phyloP scores from a whole-genome alignment of 2,113 vertebrate species.

The Eudyptes chrysolophus region DNA sequence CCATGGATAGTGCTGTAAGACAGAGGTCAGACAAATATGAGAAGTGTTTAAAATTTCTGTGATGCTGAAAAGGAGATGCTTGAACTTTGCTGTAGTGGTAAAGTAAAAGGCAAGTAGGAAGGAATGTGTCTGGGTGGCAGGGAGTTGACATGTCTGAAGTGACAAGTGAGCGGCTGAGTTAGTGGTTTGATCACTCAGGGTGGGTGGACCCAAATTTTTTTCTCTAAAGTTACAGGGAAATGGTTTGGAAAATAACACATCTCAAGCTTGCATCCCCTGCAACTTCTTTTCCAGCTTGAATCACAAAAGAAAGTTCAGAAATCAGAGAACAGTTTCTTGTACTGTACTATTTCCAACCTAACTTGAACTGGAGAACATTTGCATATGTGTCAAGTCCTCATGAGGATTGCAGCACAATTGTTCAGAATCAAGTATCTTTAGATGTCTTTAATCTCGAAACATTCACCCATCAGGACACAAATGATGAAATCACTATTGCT shows the following conservation, averaged over 20 bases:
- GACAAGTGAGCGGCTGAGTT: background rate
- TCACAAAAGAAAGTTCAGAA: background rate
- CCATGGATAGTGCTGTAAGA: background rate
- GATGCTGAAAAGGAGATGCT: background rate
- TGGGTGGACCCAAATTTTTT: background rate
- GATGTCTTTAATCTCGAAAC: background rate
- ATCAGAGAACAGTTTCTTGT: background rate
- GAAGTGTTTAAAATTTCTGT: background rate
- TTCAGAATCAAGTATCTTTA: background rate
- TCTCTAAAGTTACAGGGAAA: background rate
- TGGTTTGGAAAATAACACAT: background rate
- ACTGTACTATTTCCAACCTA: background rate
- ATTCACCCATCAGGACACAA: background rate
- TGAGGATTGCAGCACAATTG: background rate
- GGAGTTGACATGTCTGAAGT: background rate
- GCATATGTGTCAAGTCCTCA: background rate
- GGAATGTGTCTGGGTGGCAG: background rate
- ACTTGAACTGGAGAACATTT: background rate
- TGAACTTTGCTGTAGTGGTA: background rate
- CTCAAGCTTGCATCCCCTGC: background rate
- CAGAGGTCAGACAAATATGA: background rate
- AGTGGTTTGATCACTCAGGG: background rate
- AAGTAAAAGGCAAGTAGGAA: background rate
- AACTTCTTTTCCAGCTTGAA: background rate
- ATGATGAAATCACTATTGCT: background rate